Conservation (phyloP, 1,140 invertebrate genomes). For the Papilio dardanus region DNA sequence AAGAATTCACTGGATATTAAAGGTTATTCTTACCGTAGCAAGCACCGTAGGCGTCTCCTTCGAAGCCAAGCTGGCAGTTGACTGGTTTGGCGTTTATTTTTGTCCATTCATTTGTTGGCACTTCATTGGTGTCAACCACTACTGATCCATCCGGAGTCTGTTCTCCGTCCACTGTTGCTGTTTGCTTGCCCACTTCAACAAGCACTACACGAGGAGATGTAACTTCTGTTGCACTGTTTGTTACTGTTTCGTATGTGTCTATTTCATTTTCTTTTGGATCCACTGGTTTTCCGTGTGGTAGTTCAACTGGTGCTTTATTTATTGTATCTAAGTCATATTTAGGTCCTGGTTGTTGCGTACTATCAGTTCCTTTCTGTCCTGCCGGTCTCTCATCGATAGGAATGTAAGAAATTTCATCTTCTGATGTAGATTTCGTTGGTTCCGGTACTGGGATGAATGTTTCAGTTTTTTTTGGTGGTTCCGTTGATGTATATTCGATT, state of each 20-base stretch:
- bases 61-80: constrained; percentile 82
- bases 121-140: constrained; percentile 56
- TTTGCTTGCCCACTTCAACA: constrained; percentile 55
- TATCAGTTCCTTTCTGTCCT: constrained; percentile 30
- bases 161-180: constrained; percentile 50
- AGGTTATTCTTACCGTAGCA: constrained; percentile 67
- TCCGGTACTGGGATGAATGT: constrained; percentile 34
- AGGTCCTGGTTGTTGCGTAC: constrained; percentile 40
- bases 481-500: constrained; percentile 29
- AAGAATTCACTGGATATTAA: background rate
- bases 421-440: constrained; percentile 32
- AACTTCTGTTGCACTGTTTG: constrained; percentile 3
- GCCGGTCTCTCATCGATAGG: constrained; percentile 36
- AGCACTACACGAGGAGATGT: constrained; percentile 56
- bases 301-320: constrained; percentile 37
- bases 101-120: constrained; percentile 71
- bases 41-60: constrained; percentile 69
- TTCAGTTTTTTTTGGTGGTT: constrained; percentile 38
- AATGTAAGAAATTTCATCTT: constrained; percentile 38
- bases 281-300: constrained; percentile 34
- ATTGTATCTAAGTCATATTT: constrained; percentile 37
- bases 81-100: constrained; percentile 57
- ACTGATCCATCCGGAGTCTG: constrained; percentile 64
- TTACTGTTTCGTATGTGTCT: constrained; percentile 33
- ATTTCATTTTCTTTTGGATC: constrained; percentile 43